phyloP scores from a whole-genome alignment of 1,140 invertebrate genomes.

The Anthonomus grandis region DNA sequence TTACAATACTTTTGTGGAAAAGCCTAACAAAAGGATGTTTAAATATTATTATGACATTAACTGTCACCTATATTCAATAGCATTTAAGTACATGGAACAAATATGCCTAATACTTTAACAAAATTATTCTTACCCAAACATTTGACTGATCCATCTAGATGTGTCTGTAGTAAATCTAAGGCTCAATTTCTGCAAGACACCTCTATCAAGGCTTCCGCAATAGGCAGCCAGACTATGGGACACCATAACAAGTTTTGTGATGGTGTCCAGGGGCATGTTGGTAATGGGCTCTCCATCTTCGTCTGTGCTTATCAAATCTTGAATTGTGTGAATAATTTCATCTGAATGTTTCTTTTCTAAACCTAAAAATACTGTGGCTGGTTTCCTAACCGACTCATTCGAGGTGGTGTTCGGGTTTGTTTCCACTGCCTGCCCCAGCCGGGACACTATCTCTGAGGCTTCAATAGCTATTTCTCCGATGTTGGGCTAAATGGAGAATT shows the following conservation, averaged over 20 bases:
- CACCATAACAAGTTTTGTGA: constrained; percentile 64
- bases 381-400: constrained; percentile 31
- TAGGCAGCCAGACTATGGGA: constrained; percentile 74
- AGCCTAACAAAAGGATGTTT: too few relatives aligned
- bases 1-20: too few relatives aligned
- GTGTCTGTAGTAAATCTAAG: constrained; percentile 71
- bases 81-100: too few relatives aligned
- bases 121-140: constrained; percentile 70
- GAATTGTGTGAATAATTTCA: constrained; percentile 45
- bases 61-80: too few relatives aligned
- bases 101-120: too few relatives aligned
- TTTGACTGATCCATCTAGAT: constrained; percentile 72
- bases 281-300: constrained; percentile 51
- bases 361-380: constrained; percentile 43
- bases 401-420: constrained; percentile 17
- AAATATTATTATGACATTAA: too few relatives aligned
- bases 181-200: constrained; percentile 66
- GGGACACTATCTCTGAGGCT: constrained; percentile 47
- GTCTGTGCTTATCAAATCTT: constrained; percentile 47
- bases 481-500: too few relatives aligned
- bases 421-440: constrained; percentile 46
- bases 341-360: constrained; percentile 40
- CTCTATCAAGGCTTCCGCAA: constrained; percentile 65
- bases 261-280: constrained; percentile 56
- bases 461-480: constrained; percentile 48